Evolutionary conservation across 2,113 vertebrate genomes (phyloP), one percentile per base, ranked within the genome.

Genomic region (Saccopteryx bilineata): DNA sequence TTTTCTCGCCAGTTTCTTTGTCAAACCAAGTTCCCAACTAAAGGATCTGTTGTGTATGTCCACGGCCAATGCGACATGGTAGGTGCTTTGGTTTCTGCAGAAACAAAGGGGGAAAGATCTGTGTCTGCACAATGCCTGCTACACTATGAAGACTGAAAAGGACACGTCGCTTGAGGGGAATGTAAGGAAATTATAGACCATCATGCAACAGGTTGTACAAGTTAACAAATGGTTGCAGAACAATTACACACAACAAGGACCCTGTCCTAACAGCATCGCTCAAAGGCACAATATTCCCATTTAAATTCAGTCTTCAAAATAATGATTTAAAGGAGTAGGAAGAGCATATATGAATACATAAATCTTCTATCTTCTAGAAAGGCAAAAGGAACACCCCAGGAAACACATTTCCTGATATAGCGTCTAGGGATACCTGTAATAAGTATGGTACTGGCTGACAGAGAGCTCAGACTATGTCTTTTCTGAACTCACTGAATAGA

Each of bases 121-220:
- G 2, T 5, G 7, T 60, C 79, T 21, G 7, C 0, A 9, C 0
- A 24, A 31, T 26, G 1, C 4, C 19, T 9, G 7, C 3, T 31
- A 58, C 0, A 5, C 52, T 96, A 48, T 19, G n/a, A 74, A 83
- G 74, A 78, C 23, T 19, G 7, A 69, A 28, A 69, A 9, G 28
- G 8, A 21, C 23, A 14, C 8, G 5, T 0, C 18, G 24, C 1
- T 9, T 17, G 72, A 74, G 26, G 19, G 26, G 19, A 82, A 78
- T 50, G 81, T 21, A 54, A 82, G 28, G 31, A 28, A 60, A 33
- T 50, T 61, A 21, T n/a, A 18, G 79, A 68, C 60, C 2, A 21
- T 2, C 17, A 2, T 19, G 46, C 17, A 31, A 48, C 33, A 0
- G 48, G 9, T 46, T 52, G 3, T 9, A 0, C 1, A 26, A 9